A percentile compares a stretch with the other conserved stretches of the same genome.
Conservation (phyloP, 1,140 invertebrate species). For the Saccostrea echinata region DNA sequence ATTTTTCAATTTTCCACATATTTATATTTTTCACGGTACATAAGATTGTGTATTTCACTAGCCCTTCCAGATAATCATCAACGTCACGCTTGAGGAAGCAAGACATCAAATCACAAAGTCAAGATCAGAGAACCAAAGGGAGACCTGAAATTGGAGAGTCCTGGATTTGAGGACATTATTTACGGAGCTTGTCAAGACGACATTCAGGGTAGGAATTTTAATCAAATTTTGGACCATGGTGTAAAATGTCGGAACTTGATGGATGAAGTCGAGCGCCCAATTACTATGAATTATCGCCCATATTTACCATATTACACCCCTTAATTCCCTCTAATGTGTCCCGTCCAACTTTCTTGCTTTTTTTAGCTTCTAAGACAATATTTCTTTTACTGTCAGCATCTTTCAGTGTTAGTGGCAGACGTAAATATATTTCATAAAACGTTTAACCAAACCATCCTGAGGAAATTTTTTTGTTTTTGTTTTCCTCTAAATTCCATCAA, state of each 20-base stretch:
- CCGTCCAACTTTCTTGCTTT: not conserved
- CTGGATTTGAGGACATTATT: constrained; percentile 32
- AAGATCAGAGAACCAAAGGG: not conserved
- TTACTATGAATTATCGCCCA: constrained; percentile 19
- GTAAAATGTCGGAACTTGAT: constrained; percentile 38
- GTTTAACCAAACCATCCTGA: not conserved
- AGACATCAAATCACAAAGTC: constrained; percentile 34
- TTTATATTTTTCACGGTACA: constrained; percentile 47
- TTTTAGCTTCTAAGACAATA: not conserved
- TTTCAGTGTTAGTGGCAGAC: not conserved
- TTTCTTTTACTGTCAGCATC: not conserved
- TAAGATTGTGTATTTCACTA: constrained; percentile 37
- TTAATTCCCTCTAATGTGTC: not conserved
- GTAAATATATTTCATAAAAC: not conserved
- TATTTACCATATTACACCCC: constrained; percentile 37
- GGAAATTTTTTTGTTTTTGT: too few species aligned
- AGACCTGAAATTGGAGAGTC: not conserved
- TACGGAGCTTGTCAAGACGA: constrained; percentile 26
- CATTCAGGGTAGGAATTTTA: constrained; percentile 38
- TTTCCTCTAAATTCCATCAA: too few species aligned
- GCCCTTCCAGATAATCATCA: constrained; percentile 16
- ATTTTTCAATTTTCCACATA: constrained; percentile 39
- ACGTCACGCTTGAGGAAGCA: constrained; percentile 27
- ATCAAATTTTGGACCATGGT: constrained; percentile 19
- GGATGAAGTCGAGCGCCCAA: constrained; percentile 15